These are phyloP conservation scores for Deroplatys truncata DNA, from an alignment of 2,888 invertebrate genomes.

Conservation along the genomic window DNA sequence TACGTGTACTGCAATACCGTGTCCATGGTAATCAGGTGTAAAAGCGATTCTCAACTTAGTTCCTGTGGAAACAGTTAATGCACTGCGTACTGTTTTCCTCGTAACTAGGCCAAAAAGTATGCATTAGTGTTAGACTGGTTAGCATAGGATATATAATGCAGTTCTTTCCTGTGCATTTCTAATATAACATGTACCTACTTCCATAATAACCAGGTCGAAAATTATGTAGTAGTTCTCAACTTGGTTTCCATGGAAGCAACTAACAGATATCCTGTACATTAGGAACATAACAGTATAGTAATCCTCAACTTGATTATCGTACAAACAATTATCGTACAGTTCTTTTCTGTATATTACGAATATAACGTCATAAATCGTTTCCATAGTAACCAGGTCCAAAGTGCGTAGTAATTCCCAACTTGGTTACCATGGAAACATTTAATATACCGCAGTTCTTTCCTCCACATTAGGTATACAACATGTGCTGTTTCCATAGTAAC, in stretches of 20 bases:
- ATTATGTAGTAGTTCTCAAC: background rate
- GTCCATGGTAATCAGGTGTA: background rate
- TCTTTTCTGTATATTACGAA: too few species aligned
- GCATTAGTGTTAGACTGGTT: too few species aligned
- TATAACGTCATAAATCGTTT: background rate
- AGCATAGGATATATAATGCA: background rate
- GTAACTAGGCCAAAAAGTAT: too few species aligned
- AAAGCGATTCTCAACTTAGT: background rate
- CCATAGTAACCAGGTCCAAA: background rate
- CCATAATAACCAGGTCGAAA: background rate
- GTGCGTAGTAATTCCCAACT: background rate
- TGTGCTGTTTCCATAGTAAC: background rate
- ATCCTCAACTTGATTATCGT: background rate
- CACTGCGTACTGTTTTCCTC: too few species aligned
- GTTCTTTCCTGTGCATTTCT: background rate
- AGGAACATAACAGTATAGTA: too few species aligned
- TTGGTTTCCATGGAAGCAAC: background rate
- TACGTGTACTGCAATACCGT: background rate
- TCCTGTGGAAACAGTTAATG: background rate
- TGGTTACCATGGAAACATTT: background rate
- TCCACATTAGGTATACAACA: background rate
- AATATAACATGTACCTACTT: background rate
- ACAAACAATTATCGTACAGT: background rate
- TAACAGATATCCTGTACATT: background rate
- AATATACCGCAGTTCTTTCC: background rate